Evolutionary conservation across 2,888 invertebrate genomes (phyloP).

Genomic region (Fissipunctia ypsillon): DNA sequence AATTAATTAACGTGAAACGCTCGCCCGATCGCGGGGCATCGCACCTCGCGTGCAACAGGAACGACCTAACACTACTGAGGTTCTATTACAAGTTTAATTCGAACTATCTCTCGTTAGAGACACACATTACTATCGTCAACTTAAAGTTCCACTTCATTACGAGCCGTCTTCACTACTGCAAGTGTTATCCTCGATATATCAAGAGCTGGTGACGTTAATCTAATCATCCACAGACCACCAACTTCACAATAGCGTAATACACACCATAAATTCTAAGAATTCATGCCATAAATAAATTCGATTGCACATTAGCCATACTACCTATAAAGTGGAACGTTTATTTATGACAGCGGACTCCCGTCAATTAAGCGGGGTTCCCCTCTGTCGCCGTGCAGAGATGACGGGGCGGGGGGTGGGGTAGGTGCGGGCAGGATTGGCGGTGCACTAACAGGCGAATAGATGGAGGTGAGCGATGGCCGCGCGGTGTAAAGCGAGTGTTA

Average conservation of each 20-base stretch:
- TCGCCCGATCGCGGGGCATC: slow-evolving; percentile 81
- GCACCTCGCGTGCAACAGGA: slow-evolving; percentile 84
- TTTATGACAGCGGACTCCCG: slow-evolving; percentile 66
- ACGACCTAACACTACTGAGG: slow-evolving; percentile 76
- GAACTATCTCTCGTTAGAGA: slow-evolving; percentile 69
- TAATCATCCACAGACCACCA: slow-evolving; percentile 63
- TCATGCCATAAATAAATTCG: slow-evolving; percentile 72
- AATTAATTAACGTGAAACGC: slow-evolving; percentile 90
- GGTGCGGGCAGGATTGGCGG: slow-evolving; percentile 62
- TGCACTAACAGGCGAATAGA: slow-evolving; percentile 74
- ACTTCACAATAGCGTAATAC: slow-evolving; percentile 65
- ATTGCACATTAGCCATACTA: slow-evolving; percentile 72
- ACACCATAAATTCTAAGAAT: slow-evolving; percentile 71
- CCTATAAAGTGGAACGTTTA: slow-evolving; percentile 75
- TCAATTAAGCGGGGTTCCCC: slow-evolving; percentile 71
- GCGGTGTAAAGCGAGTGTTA: slow-evolving; percentile 85
- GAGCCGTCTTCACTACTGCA: background rate
- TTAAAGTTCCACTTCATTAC: slow-evolving; percentile 21
- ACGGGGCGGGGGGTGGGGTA: slow-evolving; percentile 60
- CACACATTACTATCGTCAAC: slow-evolving; percentile 55
- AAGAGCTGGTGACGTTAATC: slow-evolving; percentile 42
- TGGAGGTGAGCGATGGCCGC: slow-evolving; percentile 81
- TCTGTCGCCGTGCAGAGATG: slow-evolving; percentile 61
- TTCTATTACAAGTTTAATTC: slow-evolving; percentile 78
- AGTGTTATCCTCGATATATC: slow-evolving; percentile 32